Base-by-base conservation (phyloP, 2,113 vertebrate species). In the Chaetops frenatus region DNA sequence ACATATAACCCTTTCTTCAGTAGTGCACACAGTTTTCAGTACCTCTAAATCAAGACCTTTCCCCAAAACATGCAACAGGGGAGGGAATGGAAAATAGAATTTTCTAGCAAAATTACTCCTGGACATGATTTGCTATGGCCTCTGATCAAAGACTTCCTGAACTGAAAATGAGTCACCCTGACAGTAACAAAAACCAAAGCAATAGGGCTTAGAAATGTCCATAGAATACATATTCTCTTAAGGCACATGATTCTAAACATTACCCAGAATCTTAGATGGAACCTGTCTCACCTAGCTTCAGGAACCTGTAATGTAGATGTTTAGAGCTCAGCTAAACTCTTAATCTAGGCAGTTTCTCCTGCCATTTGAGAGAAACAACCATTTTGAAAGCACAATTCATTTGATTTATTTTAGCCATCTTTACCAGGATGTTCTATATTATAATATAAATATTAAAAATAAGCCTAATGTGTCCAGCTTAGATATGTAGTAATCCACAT, bases 91-190 rank as follows among this genome's bases (percentile, higher is more conserved):
- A 17, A 81, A 92, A 87, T 10, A 60, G 42, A 84, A 45, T 86
- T 91, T 93, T 95, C 71, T 73, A 82, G 38, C 62, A 95, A 76
- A 90, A 92, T 62, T 86, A 29, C 35, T 91, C 29, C 57, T 81
- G 58, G 38, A 88, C 35, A 54, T 81, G 35, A 77, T 81, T 90
- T 94, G 15, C 27, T 79, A 50, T 35, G 31, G 42, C 31, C 54
- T 78, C 29, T 90, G 66, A 92, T 28, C 33, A 84, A 79, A 95
- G 61, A 42, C 56, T 84, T 88, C 28, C 40, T 71, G 61, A 86
- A 94, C 14, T 28, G 33, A 84, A 64, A 84, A 74, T 58, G 16
- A 92, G 74, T 79, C 51, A 82, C n/a, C 31, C 4, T 42, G 28
- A 33, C 47, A 91, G 23, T 65, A 70, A 71, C 3, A 67, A 48